Base-by-base conservation (phyloP, 2,797 vertebrate species). In the Atherinosoma microstoma region DNA sequence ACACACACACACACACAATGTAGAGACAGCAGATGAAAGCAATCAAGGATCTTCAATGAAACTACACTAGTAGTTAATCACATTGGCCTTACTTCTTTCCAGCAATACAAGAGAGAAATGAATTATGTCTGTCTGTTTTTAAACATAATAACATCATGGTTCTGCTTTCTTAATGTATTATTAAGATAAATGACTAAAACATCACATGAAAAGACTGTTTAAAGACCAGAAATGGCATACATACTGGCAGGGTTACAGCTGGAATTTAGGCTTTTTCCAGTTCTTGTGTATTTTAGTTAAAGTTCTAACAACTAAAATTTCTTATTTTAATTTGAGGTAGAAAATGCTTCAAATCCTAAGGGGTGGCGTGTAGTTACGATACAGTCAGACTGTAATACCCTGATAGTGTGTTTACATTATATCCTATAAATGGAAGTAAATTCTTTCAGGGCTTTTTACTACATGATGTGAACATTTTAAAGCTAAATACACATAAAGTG, bases 1-100 rank as follows among this genome's bases (percentile, higher is more conserved):
- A 42, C 56, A 74, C 22, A 42, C 24, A 61, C 65, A 35, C 35
- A 42, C 53, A 65, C 30, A 32, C 38, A 49, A 32, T 12, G 16
- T 24, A 38, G 66, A 76, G 68, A 58, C 66, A 64, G 40, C 65
- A 75, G 64, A 84, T 82, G 64, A 78, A 82, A 79, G 73, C 67
- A 70, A 79, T 80, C 72, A 76, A n/a, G 12, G 57, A 75, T 67
- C 32, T 58, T 42, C 64, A 68, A 24, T 76, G 53, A 79, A 84
- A 58, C 56, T 7, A 9, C 59, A 70, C 49, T 54, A 27, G 30
- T 9, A 75, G 70, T 66, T 84, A 75, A 84, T 87, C 72, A 59
- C 22, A 24, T 58, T 60, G 56, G 62, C 68, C 54, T 74, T 38
- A 34, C 36, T 67, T 60, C 64, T 66, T 27, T 12, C 12, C 42